These are phyloP conservation scores for Rotaria macrura DNA, from an alignment of 2,888 invertebrate species.

Conservation along the genomic window DNA sequence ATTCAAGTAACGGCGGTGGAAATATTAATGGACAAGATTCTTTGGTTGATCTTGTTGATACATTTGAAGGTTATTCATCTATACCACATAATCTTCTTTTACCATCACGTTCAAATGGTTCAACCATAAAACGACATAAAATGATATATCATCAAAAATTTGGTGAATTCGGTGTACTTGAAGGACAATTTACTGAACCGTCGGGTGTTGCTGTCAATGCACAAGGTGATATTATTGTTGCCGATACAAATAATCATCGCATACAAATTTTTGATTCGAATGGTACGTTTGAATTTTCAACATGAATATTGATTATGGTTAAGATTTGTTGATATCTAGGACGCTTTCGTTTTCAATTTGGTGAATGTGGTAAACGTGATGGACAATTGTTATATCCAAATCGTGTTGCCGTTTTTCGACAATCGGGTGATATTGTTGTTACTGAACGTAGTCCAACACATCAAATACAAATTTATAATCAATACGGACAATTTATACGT, in stretches of 20 bases:
- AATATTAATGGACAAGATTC: background rate
- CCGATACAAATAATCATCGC: slow-evolving; percentile 94
- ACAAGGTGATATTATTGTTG: slow-evolving; percentile 91
- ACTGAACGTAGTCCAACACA: slow-evolving; percentile 92
- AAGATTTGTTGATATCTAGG: background rate
- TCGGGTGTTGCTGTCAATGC: slow-evolving; percentile 98
- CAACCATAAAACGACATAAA: slow-evolving; percentile 94
- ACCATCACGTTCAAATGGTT: slow-evolving; percentile 45
- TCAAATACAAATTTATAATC: slow-evolving; percentile 98
- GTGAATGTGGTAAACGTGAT: slow-evolving; percentile 88
- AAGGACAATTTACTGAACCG: slow-evolving; percentile 94
- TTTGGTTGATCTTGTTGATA: background rate
- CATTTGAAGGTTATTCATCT: background rate
- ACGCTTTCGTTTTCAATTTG: slow-evolving; percentile 59
- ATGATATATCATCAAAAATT: slow-evolving; percentile 99
- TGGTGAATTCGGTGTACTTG: slow-evolving; percentile 84
- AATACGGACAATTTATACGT: slow-evolving; percentile 95
- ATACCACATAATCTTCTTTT: background rate
- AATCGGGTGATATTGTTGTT: slow-evolving; percentile 94
- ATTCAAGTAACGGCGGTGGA: slow-evolving; percentile 1
- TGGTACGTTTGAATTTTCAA: slow-evolving; percentile 20
- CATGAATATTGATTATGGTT: no score
- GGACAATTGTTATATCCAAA: slow-evolving; percentile 95
- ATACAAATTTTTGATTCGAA: slow-evolving; percentile 97
- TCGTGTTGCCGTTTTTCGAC: slow-evolving; percentile 84